phyloP scores from a whole-genome alignment of 2,113 vertebrate species.

The Isurus oxyrinchus region DNA sequence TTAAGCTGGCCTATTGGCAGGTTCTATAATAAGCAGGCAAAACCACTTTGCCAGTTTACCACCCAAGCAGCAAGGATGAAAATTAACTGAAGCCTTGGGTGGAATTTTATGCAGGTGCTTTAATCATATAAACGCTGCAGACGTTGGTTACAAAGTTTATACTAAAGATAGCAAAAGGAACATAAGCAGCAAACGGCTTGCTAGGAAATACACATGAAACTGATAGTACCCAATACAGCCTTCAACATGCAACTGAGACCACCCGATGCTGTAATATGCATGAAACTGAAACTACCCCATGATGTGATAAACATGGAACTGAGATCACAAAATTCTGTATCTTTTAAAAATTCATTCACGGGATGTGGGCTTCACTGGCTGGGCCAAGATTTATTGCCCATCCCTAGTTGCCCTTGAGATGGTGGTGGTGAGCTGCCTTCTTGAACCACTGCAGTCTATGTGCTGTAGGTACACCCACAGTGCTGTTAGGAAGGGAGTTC shows the following conservation, averaged over 20 bases:
- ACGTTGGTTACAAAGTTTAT: neutral
- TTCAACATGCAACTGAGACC: neutral
- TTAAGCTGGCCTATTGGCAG: neutral
- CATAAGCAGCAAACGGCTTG: neutral
- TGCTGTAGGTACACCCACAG: too few relatives aligned
- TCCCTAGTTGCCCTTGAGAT: too few relatives aligned
- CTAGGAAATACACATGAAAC: neutral
- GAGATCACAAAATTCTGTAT: neutral
- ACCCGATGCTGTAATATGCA: neutral
- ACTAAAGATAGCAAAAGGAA: neutral
- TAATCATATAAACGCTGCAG: neutral
- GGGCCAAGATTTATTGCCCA: too few relatives aligned
- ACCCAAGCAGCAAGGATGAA: neutral
- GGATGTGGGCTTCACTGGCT: too few relatives aligned
- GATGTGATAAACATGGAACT: neutral
- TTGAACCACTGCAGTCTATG: too few relatives aligned
- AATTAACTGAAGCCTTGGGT: neutral
- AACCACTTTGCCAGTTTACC: neutral
- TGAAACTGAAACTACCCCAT: neutral
- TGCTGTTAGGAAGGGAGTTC: too few relatives aligned
- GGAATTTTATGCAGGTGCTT: neutral
- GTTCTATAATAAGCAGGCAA: neutral
- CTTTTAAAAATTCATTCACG: too few relatives aligned
- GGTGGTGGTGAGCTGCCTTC: too few relatives aligned
- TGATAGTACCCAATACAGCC: neutral